These are phyloP conservation scores for Brachionus sp. DNA, from an alignment of 1,140 invertebrate species.

Conservation along the genomic window DNA sequence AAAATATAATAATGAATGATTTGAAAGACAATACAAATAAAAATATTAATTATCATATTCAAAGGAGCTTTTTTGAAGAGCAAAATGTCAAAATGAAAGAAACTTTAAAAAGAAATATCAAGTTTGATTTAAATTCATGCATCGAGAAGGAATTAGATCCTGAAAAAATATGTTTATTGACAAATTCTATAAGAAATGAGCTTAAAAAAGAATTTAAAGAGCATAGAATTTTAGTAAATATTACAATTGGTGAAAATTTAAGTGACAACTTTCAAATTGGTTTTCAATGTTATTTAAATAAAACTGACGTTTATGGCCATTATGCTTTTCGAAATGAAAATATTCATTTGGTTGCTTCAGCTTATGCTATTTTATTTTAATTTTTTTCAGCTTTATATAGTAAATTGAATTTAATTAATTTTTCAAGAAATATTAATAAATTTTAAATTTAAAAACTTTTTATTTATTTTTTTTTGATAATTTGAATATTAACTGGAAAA, in stretches of 20 bases:
- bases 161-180: neutral
- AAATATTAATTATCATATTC: too few relatives aligned
- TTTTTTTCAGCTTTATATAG: too few relatives aligned
- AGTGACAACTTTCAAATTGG: neutral
- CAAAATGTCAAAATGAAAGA: neutral
- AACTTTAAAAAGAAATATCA: neutral
- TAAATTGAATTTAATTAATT: too few relatives aligned
- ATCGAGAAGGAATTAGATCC: neutral
- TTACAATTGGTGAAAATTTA: neutral
- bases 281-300: neutral
- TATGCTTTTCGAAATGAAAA: slow-evolving; percentile 18
- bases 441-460: too few relatives aligned
- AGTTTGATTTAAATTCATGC: neutral
- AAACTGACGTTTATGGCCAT: neutral
- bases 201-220: neutral
- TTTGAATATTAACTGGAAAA: neutral
- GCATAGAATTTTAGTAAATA: neutral
- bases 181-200: neutral
- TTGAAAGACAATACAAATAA: too few relatives aligned
- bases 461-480: neutral
- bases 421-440: too few relatives aligned
- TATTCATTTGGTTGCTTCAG: neutral
- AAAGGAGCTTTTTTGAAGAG: neutral
- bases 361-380: neutral
- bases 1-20: too few relatives aligned